A percentile compares a stretch with the other conserved stretches of the same genome.
Evolutionary conservation across 2,797 vertebrate species (phyloP).

Genomic region (Ptychobarbus kaznakovi): DNA sequence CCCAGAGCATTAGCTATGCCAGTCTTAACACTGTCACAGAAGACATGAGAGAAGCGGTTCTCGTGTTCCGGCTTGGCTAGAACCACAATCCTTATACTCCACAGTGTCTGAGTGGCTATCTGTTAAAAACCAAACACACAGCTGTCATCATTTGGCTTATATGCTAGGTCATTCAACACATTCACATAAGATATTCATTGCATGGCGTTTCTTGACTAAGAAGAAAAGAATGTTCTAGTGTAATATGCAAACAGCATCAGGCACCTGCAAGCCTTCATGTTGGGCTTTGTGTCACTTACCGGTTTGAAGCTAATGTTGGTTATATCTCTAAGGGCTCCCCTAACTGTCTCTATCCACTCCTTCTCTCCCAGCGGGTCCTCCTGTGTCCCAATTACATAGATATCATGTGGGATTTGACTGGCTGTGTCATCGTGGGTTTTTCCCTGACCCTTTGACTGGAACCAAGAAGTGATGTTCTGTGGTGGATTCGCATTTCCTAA

Average conservation of each 20-base stretch:
- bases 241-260: background rate
- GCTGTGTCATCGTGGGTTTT: slow-evolving; percentile 94
- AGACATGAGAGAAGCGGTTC: slow-evolving; percentile 95
- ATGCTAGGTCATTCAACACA: background rate
- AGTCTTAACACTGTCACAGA: slow-evolving; percentile 93
- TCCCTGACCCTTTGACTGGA: slow-evolving; percentile 96
- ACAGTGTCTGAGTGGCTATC: slow-evolving; percentile 94
- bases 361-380: slow-evolving; percentile 93
- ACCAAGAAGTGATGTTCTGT: slow-evolving; percentile 92
- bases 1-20: slow-evolving; percentile 97
- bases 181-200: background rate
- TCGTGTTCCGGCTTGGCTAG: slow-evolving; percentile 95
- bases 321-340: slow-evolving; percentile 86
- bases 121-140: slow-evolving; percentile 64
- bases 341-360: slow-evolving; percentile 91
- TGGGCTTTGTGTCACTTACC: slow-evolving; percentile 68
- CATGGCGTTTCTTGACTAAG: background rate
- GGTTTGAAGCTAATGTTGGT: slow-evolving; percentile 95
- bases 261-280: background rate
- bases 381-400: slow-evolving; percentile 96
- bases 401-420: slow-evolving; percentile 94
- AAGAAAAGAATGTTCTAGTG: background rate
- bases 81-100: slow-evolving; percentile 95
- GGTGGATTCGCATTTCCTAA: slow-evolving; percentile 90
- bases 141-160: background rate